A percentile compares a stretch with the other conserved stretches of the same genome.
These are phyloP conservation scores for Thripadectes ignobilis DNA, from an alignment of 2,797 vertebrate species.

Conservation along the genomic window DNA sequence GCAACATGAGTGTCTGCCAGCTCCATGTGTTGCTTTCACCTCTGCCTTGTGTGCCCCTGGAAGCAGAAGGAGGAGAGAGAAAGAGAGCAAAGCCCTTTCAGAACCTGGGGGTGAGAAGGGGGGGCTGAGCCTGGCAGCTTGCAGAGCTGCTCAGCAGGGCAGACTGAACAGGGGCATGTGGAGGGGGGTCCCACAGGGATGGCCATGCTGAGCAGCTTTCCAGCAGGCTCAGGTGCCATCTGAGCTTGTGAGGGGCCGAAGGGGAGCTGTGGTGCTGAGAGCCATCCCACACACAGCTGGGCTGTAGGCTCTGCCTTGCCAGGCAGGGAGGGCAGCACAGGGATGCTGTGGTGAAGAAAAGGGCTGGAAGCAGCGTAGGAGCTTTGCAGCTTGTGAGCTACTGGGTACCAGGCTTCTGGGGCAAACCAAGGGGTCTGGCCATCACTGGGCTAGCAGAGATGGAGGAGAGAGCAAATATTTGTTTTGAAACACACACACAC, in stretches of 20 bases:
- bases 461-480: background rate
- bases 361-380: background rate
- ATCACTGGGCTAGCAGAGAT: background rate
- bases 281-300: accelerated
- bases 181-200: background rate
- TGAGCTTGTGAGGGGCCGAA: background rate
- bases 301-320: accelerated
- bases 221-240: background rate
- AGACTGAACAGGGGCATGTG: background rate
- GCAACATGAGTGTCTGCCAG: accelerated
- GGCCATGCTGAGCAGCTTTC: background rate
- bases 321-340: background rate
- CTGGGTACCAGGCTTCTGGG: background rate
- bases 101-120: accelerated
- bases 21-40: background rate
- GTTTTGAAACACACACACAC: background rate
- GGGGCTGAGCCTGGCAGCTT: background rate
- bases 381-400: background rate
- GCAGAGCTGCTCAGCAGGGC: background rate
- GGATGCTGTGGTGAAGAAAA: accelerated
- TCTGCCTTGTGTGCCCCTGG: background rate
- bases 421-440: background rate
- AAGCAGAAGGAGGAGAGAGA: background rate
- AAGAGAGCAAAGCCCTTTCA: background rate
- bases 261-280: background rate